phyloP scores from a whole-genome alignment of 2,888 invertebrate genomes.

The Parnassius mnemosyne region DNA sequence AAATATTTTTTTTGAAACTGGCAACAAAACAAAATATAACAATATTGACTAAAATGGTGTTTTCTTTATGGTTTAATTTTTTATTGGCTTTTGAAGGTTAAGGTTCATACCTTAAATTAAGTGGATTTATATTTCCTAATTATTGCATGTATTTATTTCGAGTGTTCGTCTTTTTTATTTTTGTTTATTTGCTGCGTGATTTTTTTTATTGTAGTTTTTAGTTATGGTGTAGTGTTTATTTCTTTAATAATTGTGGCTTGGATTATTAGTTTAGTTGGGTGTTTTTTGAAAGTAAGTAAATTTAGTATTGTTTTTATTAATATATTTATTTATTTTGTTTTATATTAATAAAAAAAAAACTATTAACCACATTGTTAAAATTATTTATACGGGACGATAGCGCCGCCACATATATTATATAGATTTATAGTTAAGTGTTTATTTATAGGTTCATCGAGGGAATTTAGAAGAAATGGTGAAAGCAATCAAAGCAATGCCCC shows the following conservation, averaged over 20 bases:
- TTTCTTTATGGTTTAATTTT: no score
- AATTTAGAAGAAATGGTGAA: constrained; percentile 73
- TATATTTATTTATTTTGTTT: constrained; percentile 18
- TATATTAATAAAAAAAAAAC: no score
- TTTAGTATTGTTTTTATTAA: constrained; percentile 27
- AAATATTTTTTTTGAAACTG: no score
- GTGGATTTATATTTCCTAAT: no score
- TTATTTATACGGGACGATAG: no score
- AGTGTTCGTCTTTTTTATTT: constrained; percentile 7
- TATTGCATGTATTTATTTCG: constrained; percentile 13
- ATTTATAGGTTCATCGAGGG: constrained; percentile 80
- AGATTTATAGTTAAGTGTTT: constrained; percentile 25
- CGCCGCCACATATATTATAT: no score
- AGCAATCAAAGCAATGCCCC: constrained; percentile 66
- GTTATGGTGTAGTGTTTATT: constrained; percentile 27
- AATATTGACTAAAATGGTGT: no score
- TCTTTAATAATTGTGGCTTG: constrained; percentile 62
- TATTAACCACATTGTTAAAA: no score
- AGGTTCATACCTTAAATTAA: no score
- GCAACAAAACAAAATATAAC: no score
- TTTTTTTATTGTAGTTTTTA: constrained; percentile 7
- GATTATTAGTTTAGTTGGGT: constrained; percentile 20
- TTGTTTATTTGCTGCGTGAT: constrained; percentile 2
- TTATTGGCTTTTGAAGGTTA: no score
- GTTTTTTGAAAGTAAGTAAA: constrained; percentile 32